These are phyloP conservation scores for Adoxophyes honmai DNA, from an alignment of 1,140 invertebrate species.

Conservation along the genomic window DNA sequence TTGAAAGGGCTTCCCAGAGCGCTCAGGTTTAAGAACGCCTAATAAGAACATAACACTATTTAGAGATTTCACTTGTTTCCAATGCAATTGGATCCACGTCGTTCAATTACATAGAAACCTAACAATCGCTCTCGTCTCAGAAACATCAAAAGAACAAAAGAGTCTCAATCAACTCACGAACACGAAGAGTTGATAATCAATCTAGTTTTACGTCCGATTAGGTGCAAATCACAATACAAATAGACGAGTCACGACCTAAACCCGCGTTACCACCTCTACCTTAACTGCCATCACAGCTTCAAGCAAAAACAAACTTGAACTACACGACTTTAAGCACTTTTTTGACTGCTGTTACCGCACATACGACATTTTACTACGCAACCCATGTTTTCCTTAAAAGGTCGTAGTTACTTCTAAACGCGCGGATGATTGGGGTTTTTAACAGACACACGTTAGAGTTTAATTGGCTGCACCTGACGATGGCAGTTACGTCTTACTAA, in stretches of 20 bases:
- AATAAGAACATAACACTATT: too few relatives aligned
- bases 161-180: constrained; percentile 41
- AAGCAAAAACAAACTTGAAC: not conserved
- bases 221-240: constrained; percentile 74
- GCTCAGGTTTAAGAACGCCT: too few relatives aligned
- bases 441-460: constrained; percentile 28
- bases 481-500: constrained; percentile 29
- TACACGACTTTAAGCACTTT: not conserved
- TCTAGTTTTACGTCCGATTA: constrained; percentile 72
- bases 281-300: not conserved
- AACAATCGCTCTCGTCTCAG: constrained; percentile 43
- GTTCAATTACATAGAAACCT: constrained; percentile 25
- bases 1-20: too few relatives aligned
- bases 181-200: constrained; percentile 60
- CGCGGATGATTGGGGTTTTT: constrained; percentile 37
- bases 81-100: not conserved
- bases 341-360: not conserved
- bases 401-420: constrained; percentile 15
- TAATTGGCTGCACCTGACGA: constrained; percentile 19
- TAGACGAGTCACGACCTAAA: constrained; percentile 61
- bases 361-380: not conserved
- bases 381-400: constrained; percentile 17
- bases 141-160: constrained; percentile 46
- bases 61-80: too few relatives aligned
- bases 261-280: not conserved